Evolutionary conservation across 2,888 invertebrate species (phyloP), one percentile per base, ranked within the genome.

Genomic region (Nemurella pictetii): DNA sequence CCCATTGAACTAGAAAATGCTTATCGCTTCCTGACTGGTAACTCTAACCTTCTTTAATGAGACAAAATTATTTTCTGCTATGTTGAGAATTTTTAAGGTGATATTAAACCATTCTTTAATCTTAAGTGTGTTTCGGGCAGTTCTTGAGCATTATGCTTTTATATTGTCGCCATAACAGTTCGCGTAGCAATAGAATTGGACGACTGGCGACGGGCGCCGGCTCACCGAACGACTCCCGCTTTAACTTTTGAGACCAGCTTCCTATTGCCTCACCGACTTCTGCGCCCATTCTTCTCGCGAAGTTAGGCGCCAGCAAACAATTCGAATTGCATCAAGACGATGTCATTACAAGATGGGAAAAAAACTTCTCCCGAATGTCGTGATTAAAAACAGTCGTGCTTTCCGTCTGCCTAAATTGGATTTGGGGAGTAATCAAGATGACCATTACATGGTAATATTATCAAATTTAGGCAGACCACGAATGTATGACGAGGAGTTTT

Each of bases 151-250:
- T 81, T 81, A 81, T 81, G 80, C 80, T 78, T 78, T 81, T 81
- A 35, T 81, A 81, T 35, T 25, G 80, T 35, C 32, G 36, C 80
- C 36, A 81, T 81, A 81, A 81, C 80, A 81, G 35, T 81, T 81
- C 80, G n/a, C 32, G 55, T 20, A 27, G 30, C 30, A 30, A 28
- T 29, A 78, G 78, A n/a, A 78, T 29, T 30, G 20, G 78, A 29
- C 78, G 78, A 30, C 30, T 30, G 28, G 78, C 78, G 78, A 30
- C 78, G 78, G 29, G 29, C 78, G 78, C 29, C 78, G 30, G 27
- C 28, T 4, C 55, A 55, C 29, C n/a, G 78, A 78, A 27, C 78
- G 78, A 78, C 78, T 28, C 30, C 30, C 30, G n/a, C n/a, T 30
- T 29, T 30, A 78, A 30, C 78, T 20, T 3, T 12, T 9, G 32